Percentiles rank a stretch among this genome's conserved stretches.
These are phyloP conservation scores for Shargacucullia verbasci DNA, from an alignment of 2,888 invertebrate genomes.

Conservation along the genomic window DNA sequence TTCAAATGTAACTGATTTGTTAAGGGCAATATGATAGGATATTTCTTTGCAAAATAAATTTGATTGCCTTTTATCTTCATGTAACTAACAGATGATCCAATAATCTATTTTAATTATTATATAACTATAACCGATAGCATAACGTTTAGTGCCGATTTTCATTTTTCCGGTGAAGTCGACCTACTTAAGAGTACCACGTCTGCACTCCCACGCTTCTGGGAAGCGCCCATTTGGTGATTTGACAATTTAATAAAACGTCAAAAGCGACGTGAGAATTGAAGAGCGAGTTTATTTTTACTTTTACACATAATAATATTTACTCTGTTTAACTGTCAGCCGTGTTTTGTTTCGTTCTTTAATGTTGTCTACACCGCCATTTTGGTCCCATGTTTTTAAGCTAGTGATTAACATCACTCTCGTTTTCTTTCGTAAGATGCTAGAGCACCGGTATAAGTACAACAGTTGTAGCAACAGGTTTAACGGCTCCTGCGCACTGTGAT, in stretches of 20 bases:
- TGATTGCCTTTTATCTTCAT: constrained; percentile 15
- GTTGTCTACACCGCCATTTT: neutral
- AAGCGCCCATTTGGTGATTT: constrained; percentile 75
- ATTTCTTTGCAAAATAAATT: neutral
- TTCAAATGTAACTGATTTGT: constrained; percentile 8
- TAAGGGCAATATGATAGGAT: constrained; percentile 11
- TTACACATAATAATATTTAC: constrained; percentile 32
- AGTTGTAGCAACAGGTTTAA: constrained; percentile 30
- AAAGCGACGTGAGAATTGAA: constrained; percentile 59
- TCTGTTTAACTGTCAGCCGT: constrained; percentile 15
- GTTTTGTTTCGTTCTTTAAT: constrained; percentile 14
- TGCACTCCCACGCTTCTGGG: constrained; percentile 79
- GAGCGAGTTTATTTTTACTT: constrained; percentile 30
- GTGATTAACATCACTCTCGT: constrained; percentile 32
- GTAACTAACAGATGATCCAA: constrained; percentile 26
- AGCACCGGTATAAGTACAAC: constrained; percentile 8
- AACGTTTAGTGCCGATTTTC: constrained; percentile 29
- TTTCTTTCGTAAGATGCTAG: constrained; percentile 25
- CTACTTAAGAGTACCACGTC: constrained; percentile 68
- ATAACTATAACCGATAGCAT: constrained; percentile 31
- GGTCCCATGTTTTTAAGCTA: constrained; percentile 12
- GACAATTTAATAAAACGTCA: constrained; percentile 76
- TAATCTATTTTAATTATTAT: constrained; percentile 21
- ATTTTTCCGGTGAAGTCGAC: constrained; percentile 71
- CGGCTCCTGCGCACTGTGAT: neutral